Conservation (phyloP, 2,113 vertebrate species). For the Pontoporia blainvillei region DNA sequence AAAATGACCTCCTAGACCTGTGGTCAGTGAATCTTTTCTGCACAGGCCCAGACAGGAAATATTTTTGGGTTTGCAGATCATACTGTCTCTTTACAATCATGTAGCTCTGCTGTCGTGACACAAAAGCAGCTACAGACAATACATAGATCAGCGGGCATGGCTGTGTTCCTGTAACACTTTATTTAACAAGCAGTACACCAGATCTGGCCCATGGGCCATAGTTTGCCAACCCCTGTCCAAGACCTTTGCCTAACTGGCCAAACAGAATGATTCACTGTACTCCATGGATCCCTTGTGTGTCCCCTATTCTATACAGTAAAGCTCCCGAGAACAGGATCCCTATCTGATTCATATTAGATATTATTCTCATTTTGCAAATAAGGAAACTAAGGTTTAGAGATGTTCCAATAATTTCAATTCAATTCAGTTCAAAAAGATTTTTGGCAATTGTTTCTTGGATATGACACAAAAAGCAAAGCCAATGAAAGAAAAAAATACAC, state of each 20-base stretch:
- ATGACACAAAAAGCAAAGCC: background rate
- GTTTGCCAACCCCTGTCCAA: background rate
- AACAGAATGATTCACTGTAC: background rate
- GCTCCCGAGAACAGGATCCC: background rate
- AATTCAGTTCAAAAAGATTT: background rate
- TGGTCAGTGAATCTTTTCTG: background rate
- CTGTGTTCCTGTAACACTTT: background rate
- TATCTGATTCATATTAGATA: background rate
- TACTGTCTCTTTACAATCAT: background rate
- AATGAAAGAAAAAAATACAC: background rate
- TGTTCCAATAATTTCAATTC: background rate
- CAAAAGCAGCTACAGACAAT: background rate
- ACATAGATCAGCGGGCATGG: fast-evolving
- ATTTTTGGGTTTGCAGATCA: background rate
- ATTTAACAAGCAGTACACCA: background rate
- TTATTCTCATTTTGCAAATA: background rate
- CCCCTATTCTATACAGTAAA: background rate
- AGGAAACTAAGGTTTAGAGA: background rate
- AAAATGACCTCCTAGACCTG: background rate
- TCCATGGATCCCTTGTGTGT: background rate
- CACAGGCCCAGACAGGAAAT: background rate
- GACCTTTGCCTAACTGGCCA: background rate
- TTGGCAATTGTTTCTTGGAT: background rate
- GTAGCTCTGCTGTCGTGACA: background rate
- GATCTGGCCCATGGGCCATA: background rate